These are phyloP conservation scores for Sebastes iracundus DNA, from an alignment of 2,797 vertebrate species.

Conservation along the genomic window DNA sequence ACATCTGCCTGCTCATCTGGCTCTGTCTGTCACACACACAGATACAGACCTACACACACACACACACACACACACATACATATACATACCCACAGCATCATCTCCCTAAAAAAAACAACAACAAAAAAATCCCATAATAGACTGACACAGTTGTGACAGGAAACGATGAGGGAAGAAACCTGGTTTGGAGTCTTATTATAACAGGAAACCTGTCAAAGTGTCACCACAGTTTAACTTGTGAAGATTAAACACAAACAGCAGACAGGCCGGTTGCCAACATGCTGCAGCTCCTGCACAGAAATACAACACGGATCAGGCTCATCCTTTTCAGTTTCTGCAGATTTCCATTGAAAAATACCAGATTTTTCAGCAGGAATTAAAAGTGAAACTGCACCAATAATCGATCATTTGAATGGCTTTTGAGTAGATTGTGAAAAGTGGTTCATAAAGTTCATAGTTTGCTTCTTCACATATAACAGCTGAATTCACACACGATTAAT, in stretches of 20 bases:
- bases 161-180: constrained; percentile 63
- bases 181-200: constrained; percentile 71
- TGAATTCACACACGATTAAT: no score
- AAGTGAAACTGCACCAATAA: not conserved
- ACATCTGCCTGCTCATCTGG: constrained; percentile 82
- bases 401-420: not conserved
- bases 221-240: constrained; percentile 67
- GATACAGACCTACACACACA: not conserved
- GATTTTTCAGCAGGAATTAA: not conserved
- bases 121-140: constrained; percentile 49
- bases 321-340: not conserved
- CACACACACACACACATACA: constrained; percentile 12
- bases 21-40: constrained; percentile 62
- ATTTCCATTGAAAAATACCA: not conserved
- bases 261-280: constrained; percentile 52
- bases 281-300: constrained; percentile 7
- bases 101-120: constrained; percentile 20
- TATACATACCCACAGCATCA: constrained; percentile 22
- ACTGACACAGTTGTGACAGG: constrained; percentile 70
- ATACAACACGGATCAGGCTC: not conserved
- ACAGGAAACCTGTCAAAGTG: constrained; percentile 75
- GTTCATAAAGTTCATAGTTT: not conserved
- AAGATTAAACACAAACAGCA: constrained; percentile 63
- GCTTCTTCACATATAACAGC: not conserved
- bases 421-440: not conserved